A percentile compares a stretch with the other conserved stretches of the same genome.
Evolutionary conservation across 2,113 vertebrate genomes (phyloP).

Genomic region (Colinus virginianus): DNA sequence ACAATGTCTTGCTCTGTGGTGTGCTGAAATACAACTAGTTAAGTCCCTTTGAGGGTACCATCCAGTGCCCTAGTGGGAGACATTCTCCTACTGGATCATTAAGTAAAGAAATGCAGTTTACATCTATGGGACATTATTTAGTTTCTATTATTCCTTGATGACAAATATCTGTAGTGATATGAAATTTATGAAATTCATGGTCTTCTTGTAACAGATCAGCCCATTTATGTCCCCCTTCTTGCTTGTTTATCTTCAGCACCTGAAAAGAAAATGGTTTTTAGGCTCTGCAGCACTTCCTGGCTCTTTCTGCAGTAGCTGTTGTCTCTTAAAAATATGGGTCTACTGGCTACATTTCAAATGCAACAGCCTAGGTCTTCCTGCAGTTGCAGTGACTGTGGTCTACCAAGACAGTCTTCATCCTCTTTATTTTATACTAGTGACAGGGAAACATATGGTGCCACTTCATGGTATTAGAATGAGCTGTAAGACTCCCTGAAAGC

Average conservation of each 20-base stretch:
- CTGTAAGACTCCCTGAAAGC: background rate
- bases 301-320: background rate
- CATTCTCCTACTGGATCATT: background rate
- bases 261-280: background rate
- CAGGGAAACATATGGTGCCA: background rate
- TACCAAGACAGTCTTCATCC: background rate
- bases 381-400: too few relatives aligned
- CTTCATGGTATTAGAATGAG: background rate
- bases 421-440: background rate
- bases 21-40: background rate
- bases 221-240: too few relatives aligned
- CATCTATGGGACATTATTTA: background rate
- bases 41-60: background rate
- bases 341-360: background rate
- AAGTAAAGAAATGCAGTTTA: background rate
- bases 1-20: background rate
- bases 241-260: too few relatives aligned
- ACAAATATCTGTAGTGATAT: background rate
- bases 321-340: background rate
- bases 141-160: background rate
- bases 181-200: background rate
- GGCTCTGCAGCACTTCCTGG: background rate
- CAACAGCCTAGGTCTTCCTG: background rate
- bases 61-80: background rate
- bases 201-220: background rate